Base-by-base conservation (phyloP, 2,113 vertebrate genomes). In the Hoplias malabaricus region DNA sequence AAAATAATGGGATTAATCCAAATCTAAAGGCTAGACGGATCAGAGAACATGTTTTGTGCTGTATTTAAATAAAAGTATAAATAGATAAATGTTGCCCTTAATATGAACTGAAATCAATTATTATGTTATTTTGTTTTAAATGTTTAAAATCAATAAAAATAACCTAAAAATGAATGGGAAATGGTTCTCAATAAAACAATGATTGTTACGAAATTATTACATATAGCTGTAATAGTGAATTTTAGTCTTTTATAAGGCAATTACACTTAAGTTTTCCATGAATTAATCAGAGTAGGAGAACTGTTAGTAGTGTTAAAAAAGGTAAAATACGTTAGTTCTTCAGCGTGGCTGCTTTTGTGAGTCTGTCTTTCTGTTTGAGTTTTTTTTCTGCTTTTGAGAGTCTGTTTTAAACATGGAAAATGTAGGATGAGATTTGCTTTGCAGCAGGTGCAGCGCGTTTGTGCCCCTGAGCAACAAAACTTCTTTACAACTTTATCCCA, bases 1-100 rank as follows among this genome's bases (percentile, higher is more conserved):
- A 73, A 90, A 93, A 92, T 93, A 94, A 94, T 90, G 92, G 91
- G 91, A 94, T 93, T 93, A 92, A 92, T 91, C 87, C 83, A 83
- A 86, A 92, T 90, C 87, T 91, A 82, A 88, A 84, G 84, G 84
- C 84, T 84, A 89, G 89, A 89, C 73, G 80, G 84, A 87, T 85
- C 77, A 82, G 79, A 71, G 34, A 80, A 86, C 77, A 77, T 87
- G 85, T 85, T 82, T 84, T 71, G 74, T 65, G 63, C 9, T 27
- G 80, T 34, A 46, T 14, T 43, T 29, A 83, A n/a, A n/a, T n/a
- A n/a, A n/a, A n/a, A n/a, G n/a, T n/a, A n/a, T n/a, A n/a, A n/a
- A n/a, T n/a, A n/a, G n/a, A n/a, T n/a, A n/a, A n/a, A n/a, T n/a
- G n/a, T n/a, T n/a, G n/a, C n/a, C n/a, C n/a, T n/a, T n/a, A n/a